phyloP scores from a whole-genome alignment of 1,140 invertebrate species.

The Tetramorium parvispinum region DNA sequence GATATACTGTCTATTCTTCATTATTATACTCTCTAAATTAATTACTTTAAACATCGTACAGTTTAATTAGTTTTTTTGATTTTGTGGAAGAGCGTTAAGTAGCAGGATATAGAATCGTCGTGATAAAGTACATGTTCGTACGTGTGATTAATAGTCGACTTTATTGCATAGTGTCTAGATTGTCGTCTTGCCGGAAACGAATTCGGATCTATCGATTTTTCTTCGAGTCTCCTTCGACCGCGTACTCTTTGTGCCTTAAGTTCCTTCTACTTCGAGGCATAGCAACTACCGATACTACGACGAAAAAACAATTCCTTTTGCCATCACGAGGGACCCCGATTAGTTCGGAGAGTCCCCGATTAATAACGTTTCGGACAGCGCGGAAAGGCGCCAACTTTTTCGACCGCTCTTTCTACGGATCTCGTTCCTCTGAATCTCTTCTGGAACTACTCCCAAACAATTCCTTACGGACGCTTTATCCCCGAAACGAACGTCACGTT shows the following conservation, averaged over 20 bases:
- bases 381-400: slow-evolving; percentile 59
- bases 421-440: background rate
- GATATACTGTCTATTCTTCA: background rate
- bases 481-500: slow-evolving; percentile 24
- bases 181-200: slow-evolving; percentile 56
- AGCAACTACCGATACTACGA: slow-evolving; percentile 75
- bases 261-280: slow-evolving; percentile 74
- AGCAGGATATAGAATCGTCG: background rate
- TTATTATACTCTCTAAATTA: slow-evolving; percentile 20
- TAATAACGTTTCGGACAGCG: slow-evolving; percentile 62
- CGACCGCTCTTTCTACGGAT: slow-evolving; percentile 20
- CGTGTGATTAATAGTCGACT: slow-evolving; percentile 24
- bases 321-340: slow-evolving; percentile 68
- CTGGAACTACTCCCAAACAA: slow-evolving; percentile 44
- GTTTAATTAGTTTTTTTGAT: slow-evolving; percentile 6
- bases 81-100: slow-evolving; percentile 4
- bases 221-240: slow-evolving; percentile 5
- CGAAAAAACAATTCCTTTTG: slow-evolving; percentile 80
- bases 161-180: slow-evolving; percentile 32
- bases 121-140: slow-evolving; percentile 7
- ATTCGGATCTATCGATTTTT: slow-evolving; percentile 49
- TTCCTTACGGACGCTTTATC: slow-evolving; percentile 20
- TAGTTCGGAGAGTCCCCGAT: slow-evolving; percentile 58
- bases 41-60: slow-evolving; percentile 4
- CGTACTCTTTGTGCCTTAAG: slow-evolving; percentile 33